These are phyloP conservation scores for Myotis vivesi DNA, from an alignment of 2,797 vertebrate species.

Conservation along the genomic window DNA sequence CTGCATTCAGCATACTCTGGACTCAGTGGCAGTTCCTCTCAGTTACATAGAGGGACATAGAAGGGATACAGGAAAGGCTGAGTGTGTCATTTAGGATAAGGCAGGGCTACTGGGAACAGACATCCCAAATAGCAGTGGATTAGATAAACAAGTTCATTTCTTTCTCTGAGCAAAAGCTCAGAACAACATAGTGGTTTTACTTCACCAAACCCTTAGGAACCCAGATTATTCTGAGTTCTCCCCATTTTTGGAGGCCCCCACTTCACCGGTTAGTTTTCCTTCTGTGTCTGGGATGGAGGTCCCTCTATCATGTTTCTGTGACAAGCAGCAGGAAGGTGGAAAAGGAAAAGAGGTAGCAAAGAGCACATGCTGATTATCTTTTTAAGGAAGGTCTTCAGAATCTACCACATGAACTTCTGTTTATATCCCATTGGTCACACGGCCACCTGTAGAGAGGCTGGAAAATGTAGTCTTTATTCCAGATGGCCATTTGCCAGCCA, in stretches of 20 bases:
- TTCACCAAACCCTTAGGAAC: not conserved
- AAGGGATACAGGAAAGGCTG: not conserved
- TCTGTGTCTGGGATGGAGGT: not conserved
- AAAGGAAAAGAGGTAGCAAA: not conserved
- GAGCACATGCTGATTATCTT: not conserved
- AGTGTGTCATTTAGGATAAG: not conserved
- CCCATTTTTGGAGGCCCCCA: not conserved
- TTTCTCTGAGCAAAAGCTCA: constrained; percentile 6
- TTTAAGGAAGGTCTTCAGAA: not conserved
- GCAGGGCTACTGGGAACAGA: not conserved
- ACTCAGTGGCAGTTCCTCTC: not conserved
- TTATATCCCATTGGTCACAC: not conserved
- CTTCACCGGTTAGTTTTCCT: not conserved
- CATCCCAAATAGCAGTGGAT: not conserved
- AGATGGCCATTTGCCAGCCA: not conserved
- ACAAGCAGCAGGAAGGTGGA: not conserved
- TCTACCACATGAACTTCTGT: not conserved
- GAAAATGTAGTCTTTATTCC: not conserved
- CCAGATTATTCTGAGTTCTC: not conserved
- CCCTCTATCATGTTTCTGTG: not conserved
- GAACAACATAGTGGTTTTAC: not conserved
- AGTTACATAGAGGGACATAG: not conserved
- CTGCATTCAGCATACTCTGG: not conserved
- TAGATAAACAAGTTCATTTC: not conserved
- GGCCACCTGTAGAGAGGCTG: not conserved